Evolutionary conservation across 2,113 vertebrate genomes (phyloP), one percentile per base, ranked within the genome.

Genomic region (Burhinus bistriatus): DNA sequence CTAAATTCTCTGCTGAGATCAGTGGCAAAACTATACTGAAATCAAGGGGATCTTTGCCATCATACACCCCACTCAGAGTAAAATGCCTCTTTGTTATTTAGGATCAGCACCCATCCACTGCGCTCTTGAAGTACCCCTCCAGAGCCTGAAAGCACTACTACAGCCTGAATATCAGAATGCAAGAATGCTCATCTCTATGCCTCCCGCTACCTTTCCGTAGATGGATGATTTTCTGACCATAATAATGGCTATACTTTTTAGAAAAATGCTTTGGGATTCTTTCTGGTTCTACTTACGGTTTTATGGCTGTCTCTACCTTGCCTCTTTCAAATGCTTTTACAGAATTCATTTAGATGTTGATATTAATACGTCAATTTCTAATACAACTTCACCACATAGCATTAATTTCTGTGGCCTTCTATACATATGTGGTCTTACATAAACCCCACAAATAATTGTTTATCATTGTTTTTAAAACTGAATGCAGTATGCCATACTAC

Each of bases 31-130:
- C 12, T 26, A 18, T 12, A n/a, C 1, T 36, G 26, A 89, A 82
- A 52, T 36, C 22, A 51, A 12, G 29, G 22, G 9, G 8, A 70
- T 54, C 34, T 59, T 26, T 66, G 36, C 15, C 40, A n/a, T 7
- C 25, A 30, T 11, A 25, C 6, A 22, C 2, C 2, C 9, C 13
- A 52, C 14, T 32, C 6, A 0, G 22, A 75, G 7, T 42, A 59
- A 85, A 92, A 83, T 26, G 22, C 6, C 4, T 80, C 20, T 36
- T 59, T 58, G 6, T 1, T 65, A 40, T 58, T 71, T 23, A 42
- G 44, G 36, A 87, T 49, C 34, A 51, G n/a, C 5, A 84, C 2
- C 25, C 32, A 20, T 22, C 21, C 12, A 10, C 22, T 66, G n/a
- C 38, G 44, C 5, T 61, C 9, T 10, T 22, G 30, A 93, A 61